phyloP scores from a whole-genome alignment of 1,140 invertebrate species.

The Drosophila punjabiensis region DNA sequence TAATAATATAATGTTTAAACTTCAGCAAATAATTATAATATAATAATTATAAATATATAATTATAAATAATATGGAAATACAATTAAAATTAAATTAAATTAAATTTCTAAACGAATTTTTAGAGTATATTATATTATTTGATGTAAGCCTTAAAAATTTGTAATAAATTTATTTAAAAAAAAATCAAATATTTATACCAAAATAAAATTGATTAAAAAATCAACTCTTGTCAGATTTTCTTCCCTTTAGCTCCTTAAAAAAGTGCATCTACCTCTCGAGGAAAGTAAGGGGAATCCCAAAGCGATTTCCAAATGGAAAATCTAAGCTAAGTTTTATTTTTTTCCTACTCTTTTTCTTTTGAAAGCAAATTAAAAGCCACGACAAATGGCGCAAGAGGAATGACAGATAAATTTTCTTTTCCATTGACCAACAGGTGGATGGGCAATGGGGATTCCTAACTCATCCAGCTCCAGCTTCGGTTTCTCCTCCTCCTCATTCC shows the following conservation, averaged over 20 bases:
- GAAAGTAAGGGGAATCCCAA: constrained; percentile 18
- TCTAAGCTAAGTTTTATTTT: constrained; percentile 41
- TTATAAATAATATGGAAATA: too few relatives aligned
- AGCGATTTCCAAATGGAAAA: constrained; percentile 49
- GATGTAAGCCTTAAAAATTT: neutral
- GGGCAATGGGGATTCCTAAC: constrained; percentile 9
- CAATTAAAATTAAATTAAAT: too few relatives aligned
- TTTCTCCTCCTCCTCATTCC: neutral
- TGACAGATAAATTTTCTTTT: constrained; percentile 77
- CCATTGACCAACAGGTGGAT: constrained; percentile 71
- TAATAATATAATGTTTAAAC: too few relatives aligned
- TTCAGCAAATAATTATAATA: too few relatives aligned
- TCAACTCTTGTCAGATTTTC: neutral
- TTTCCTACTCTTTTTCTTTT: constrained; percentile 3
- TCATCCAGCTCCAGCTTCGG: neutral
- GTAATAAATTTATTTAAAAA: neutral
- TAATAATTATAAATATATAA: too few relatives aligned
- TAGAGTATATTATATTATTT: neutral
- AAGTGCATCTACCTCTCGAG: neutral
- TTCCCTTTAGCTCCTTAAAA: neutral
- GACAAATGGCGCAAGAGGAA: constrained; percentile 68
- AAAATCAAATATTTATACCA: too few relatives aligned
- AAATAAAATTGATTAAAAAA: too few relatives aligned
- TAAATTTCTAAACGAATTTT: neutral
- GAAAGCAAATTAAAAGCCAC: constrained; percentile 77